Evolutionary conservation across 2,113 vertebrate species (phyloP).

Genomic region (Meriones unguiculatus): DNA sequence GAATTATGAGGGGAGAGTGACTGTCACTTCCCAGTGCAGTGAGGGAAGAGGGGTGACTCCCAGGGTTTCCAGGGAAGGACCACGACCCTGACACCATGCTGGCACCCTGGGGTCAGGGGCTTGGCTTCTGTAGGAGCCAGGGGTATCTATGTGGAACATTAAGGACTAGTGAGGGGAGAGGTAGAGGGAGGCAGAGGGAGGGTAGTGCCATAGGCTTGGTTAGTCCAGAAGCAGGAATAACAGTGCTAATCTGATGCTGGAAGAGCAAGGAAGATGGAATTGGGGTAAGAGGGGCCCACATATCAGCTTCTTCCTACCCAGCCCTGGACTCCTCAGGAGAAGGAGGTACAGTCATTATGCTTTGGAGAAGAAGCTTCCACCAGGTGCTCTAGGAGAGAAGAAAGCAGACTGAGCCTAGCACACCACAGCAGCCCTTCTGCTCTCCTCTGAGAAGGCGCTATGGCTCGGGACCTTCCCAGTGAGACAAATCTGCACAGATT

Average conservation of each 20-base stretch:
- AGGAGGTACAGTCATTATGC: rapidly evolving
- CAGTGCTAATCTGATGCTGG: rapidly evolving
- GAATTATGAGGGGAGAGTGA: background rate
- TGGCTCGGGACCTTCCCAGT: rapidly evolving
- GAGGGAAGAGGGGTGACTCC: background rate
- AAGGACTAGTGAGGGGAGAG: rapidly evolving
- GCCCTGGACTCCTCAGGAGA: background rate
- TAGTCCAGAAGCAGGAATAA: background rate
- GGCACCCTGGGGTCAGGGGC: background rate
- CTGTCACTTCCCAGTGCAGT: background rate
- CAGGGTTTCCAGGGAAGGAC: background rate
- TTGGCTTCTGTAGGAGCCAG: rapidly evolving
- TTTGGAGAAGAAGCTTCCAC: background rate
- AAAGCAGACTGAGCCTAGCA: rapidly evolving
- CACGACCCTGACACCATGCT: no score
- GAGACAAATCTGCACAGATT: rapidly evolving
- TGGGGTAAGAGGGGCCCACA: rapidly evolving
- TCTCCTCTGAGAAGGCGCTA: rapidly evolving
- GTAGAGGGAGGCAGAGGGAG: no score
- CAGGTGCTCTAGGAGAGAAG: background rate
- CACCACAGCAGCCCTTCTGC: rapidly evolving
- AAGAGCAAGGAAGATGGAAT: background rate
- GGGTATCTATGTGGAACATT: background rate
- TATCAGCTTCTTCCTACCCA: background rate
- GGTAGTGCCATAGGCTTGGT: background rate